A percentile compares a stretch with the other conserved stretches of the same genome.
These are phyloP conservation scores for Oxyura jamaicensis DNA, from an alignment of 2,113 vertebrate species.

Conservation along the genomic window DNA sequence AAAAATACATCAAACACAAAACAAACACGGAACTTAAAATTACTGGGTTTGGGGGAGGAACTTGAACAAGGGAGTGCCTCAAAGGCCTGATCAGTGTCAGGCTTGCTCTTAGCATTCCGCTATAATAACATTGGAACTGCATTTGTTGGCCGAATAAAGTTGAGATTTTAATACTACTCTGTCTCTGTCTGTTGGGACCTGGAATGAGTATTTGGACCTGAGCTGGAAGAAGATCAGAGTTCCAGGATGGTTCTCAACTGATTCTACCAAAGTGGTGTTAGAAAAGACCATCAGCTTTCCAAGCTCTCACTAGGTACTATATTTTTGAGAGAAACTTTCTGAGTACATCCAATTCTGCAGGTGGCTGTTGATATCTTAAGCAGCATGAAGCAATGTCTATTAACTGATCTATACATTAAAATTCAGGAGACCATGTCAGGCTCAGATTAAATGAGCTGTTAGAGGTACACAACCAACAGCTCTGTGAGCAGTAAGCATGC, in stretches of 20 bases:
- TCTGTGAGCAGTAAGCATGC: fast-evolving
- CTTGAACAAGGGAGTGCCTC: conserved; percentile 18
- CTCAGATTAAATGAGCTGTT: neutral
- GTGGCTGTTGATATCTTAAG: neutral
- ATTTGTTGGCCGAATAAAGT: conserved; percentile 96
- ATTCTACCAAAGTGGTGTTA: neutral
- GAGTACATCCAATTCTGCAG: neutral
- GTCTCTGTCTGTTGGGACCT: neutral
- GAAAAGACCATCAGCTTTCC: neutral
- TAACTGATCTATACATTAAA: neutral
- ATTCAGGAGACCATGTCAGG: fast-evolving
- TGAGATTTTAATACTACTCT: conserved; percentile 79
- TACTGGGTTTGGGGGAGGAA: conserved; percentile 30
- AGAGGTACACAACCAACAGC: neutral
- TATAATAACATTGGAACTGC: conserved; percentile 82
- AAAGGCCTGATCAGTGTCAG: neutral
- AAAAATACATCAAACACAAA: conserved; percentile 26
- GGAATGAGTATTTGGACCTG: neutral
- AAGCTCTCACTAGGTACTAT: neutral
- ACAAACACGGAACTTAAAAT: conserved; percentile 23
- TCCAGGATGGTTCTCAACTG: neutral
- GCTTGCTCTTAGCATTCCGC: conserved; percentile 82
- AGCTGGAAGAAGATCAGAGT: neutral
- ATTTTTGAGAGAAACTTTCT: neutral
- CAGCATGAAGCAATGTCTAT: too few relatives aligned